Evolutionary conservation across 1,140 invertebrate species (phyloP), one percentile per base, ranked within the genome.

Genomic region (Drosophila lini): DNA sequence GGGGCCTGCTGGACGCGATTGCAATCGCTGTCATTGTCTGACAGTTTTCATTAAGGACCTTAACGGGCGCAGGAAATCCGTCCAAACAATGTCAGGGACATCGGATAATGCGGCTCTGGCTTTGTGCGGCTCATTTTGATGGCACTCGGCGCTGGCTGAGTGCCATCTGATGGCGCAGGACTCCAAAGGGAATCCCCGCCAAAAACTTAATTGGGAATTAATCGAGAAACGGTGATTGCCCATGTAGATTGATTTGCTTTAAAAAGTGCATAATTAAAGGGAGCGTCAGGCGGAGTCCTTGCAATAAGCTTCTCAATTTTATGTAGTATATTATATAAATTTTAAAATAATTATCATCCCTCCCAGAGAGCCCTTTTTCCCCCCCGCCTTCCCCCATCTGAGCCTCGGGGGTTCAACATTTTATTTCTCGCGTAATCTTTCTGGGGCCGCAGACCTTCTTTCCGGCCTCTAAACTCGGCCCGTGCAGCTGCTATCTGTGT

Each of bases 11-110:
- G 22, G 22, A 22, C 22, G 11, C 53, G 71, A 74, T 74, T 50
- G 70, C 63, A 64, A 75, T 75, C 73, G 73, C 48, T 75, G 60
- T 57, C 73, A 75, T 75, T 75, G 73, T 75, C 73, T 65, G 73
- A 75, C 73, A 75, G 73, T 75, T 75, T 75, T 75, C 71, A 75
- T 75, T 75, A 75, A 75, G 73, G 60, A 38, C 71, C 71, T 75
- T 75, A 75, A 75, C 73, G 40, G 45, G 40, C 5, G 34, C 19
- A 11, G 61, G 47, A 44, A 41, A 67, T 56, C 52, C 44, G 52
- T 41, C 60, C 60, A 53, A 75, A 75, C 73, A 75, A 75, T 75
- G 60, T 38, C 71, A 52, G 71, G 31, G 44, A 65, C 73, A 65
- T 65, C 16, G 73, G 44, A 75, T 75, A 65, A 58, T 75, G 60